Conservation (phyloP, 1,140 invertebrate genomes). For the Eumaeus atala region DNA sequence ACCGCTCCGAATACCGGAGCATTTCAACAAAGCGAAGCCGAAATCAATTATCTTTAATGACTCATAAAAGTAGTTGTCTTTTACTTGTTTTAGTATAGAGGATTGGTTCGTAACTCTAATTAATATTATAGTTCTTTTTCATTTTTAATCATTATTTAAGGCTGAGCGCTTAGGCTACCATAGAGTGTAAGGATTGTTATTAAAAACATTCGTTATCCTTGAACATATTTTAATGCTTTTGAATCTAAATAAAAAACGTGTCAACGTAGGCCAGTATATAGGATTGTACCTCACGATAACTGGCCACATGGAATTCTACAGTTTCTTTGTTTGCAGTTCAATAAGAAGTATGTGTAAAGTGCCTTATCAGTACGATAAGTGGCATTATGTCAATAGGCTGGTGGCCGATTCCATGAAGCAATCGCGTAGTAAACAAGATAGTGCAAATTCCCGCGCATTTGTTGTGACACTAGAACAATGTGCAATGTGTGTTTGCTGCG, state of each 20-base stretch:
- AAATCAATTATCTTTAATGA: constrained; percentile 59
- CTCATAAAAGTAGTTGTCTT: constrained; percentile 13
- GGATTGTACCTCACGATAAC: too few relatives aligned
- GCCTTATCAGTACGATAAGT: constrained; percentile 35
- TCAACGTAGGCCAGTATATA: too few relatives aligned
- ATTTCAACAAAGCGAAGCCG: constrained; percentile 22
- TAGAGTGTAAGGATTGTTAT: too few relatives aligned
- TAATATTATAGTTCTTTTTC: neutral
- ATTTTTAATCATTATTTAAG: neutral
- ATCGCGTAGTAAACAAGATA: constrained; percentile 34
- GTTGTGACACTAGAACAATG: constrained; percentile 22
- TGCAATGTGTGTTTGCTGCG: constrained; percentile 1
- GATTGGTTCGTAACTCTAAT: constrained; percentile 1
- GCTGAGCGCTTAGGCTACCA: too few relatives aligned
- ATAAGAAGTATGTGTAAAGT: too few relatives aligned
- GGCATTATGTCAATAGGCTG: constrained; percentile 34
- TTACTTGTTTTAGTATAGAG: constrained; percentile 22
- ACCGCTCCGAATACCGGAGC: neutral
- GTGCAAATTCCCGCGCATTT: constrained; percentile 22
- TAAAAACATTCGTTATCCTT: too few relatives aligned
- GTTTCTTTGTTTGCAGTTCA: too few relatives aligned
- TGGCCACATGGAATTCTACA: too few relatives aligned
- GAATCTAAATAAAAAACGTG: too few relatives aligned
- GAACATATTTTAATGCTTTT: too few relatives aligned
- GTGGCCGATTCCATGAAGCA: constrained; percentile 33